Percentiles rank a stretch among this genome's conserved stretches.
Evolutionary conservation across 2,113 vertebrate genomes (phyloP).

Genomic region (Hemichromis elongatus): DNA sequence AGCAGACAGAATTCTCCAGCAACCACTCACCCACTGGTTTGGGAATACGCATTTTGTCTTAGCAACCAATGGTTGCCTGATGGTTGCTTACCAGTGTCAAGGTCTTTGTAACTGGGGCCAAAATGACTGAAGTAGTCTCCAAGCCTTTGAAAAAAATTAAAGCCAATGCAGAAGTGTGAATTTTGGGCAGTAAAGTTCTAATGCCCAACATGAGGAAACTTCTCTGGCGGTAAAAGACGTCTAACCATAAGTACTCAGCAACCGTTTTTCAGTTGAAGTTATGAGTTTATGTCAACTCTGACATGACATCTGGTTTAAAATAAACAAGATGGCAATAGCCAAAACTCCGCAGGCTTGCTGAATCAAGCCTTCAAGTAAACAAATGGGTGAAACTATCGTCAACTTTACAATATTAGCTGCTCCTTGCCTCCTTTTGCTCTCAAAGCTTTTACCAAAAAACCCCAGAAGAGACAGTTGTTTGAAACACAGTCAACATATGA

Average conservation of each 20-base stretch:
- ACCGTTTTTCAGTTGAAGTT: neutral
- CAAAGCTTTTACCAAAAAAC: neutral
- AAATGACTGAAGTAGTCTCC: neutral
- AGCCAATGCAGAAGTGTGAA: fast-evolving
- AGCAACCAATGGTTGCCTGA: neutral
- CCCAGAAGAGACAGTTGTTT: neutral
- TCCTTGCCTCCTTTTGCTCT: neutral
- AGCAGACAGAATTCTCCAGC: neutral
- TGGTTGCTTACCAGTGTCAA: neutral
- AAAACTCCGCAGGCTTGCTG: neutral
- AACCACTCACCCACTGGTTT: neutral
- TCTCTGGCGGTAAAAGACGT: neutral
- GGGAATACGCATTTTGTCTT: neutral
- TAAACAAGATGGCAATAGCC: neutral
- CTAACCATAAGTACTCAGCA: neutral
- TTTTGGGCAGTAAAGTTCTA: neutral
- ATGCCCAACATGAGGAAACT: neutral
- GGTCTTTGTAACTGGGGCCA: neutral
- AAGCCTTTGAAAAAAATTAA: neutral
- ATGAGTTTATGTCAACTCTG: neutral
- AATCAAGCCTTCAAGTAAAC: neutral
- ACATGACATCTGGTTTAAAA: neutral
- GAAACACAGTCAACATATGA: neutral
- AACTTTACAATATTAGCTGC: neutral
- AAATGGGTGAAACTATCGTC: neutral